These are phyloP conservation scores for Myotis findleyi DNA, from an alignment of 2,797 vertebrate genomes.

Conservation along the genomic window DNA sequence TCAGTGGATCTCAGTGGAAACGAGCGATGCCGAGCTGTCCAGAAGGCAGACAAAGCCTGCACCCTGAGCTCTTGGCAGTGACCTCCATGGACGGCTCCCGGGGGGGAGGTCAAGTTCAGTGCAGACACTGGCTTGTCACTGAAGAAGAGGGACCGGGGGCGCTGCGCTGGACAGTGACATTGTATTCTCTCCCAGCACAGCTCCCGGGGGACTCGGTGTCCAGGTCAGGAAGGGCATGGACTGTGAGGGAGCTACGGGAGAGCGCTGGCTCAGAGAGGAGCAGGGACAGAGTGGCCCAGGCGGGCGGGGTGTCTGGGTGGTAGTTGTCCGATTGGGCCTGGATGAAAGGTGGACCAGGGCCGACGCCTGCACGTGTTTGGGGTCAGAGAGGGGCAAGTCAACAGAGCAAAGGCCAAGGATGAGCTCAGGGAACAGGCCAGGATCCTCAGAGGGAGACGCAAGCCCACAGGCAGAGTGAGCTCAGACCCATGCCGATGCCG, in stretches of 20 bases:
- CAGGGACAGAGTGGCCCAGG: too few species aligned
- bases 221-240: neutral
- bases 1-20: neutral
- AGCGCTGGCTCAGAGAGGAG: neutral
- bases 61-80: neutral
- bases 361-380: neutral
- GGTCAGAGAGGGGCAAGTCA: neutral
- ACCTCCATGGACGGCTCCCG: neutral
- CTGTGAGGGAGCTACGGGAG: neutral
- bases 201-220: neutral
- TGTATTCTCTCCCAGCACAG: neutral
- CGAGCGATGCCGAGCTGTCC: neutral
- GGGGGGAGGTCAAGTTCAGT: neutral
- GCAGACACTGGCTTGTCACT: neutral
- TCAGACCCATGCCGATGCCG: neutral
- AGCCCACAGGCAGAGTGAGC: neutral
- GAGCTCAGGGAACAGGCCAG: neutral
- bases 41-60: neutral
- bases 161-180: neutral
- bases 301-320: rapidly evolving
- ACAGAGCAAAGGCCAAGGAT: neutral
- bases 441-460: neutral
- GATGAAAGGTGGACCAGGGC: neutral
- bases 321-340: neutral
- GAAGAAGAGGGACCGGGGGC: neutral